Base-by-base conservation (phyloP, 2,113 vertebrate genomes). In the Elephas maximus region DNA sequence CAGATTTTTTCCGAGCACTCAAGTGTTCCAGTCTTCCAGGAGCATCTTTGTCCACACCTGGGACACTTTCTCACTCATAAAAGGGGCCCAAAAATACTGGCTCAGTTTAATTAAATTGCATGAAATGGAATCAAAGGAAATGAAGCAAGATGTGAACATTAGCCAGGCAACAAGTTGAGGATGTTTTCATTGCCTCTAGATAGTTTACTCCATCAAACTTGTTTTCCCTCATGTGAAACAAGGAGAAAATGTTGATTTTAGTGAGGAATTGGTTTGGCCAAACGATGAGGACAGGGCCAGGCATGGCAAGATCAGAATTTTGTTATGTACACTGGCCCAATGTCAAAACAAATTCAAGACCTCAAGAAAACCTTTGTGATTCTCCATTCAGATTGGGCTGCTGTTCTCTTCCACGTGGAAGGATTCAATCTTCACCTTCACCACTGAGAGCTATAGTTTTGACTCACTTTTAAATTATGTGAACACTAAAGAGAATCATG, bases 381-480 rank as follows among this genome's bases (percentile, higher is more conserved):
- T 53, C 63, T 33, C 53, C 4, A 3, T 26, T 24, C 51, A 18
- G 33, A 11, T 2, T 0, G 26, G 30, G 3, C 4, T 0, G 15
- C 14, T 23, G 23, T 37, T 71, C 69, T 57, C 45, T 91, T 23
- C 30, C 5, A 0, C 11, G 26, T 0, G 65, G 15, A 0, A 0
- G 26, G 24, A 6, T 14, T 6, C 20, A 2, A 2, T 12, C 0
- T 0, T 30, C 0, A 0, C 28, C 10, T 4, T 90, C 44, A 1
- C 48, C 28, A 0, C 48, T 3, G 74, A 21, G 45, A 33, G 41
- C 37, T 4, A 2, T 12, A 2, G 71, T 24, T 37, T 24, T 26
- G 23, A 6, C 76, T n/a, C 0, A 5, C 45, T 57, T 62, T 78
- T 73, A 44, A 78, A 69, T 53, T 17, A 37, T 4, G 33, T 37